These are phyloP conservation scores for Parnassius orleans DNA, from an alignment of 2,888 invertebrate species.

Conservation along the genomic window DNA sequence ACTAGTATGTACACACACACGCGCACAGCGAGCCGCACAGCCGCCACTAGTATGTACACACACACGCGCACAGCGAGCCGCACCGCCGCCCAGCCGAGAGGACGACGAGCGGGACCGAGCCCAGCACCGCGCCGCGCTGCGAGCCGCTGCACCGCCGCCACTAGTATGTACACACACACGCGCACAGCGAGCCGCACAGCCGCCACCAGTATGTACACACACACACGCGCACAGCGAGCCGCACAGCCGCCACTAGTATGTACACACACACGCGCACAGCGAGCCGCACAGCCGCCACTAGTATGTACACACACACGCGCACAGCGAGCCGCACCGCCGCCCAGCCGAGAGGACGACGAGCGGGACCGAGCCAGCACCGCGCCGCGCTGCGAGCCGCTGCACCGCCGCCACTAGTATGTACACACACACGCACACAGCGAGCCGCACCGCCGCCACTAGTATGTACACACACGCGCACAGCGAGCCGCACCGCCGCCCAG, in stretches of 20 bases:
- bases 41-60: too few relatives aligned
- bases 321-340: constrained; percentile 45
- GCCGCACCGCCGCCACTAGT: too few relatives aligned
- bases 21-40: constrained; percentile 54
- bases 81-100: constrained; percentile 45
- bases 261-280: too few relatives aligned
- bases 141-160: constrained; percentile 43
- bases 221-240: too few relatives aligned
- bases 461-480: constrained; percentile 39
- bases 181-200: too few relatives aligned
- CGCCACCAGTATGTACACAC: too few relatives aligned
- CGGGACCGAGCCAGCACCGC: constrained; percentile 39
- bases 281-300: too few relatives aligned
- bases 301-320: too few relatives aligned
- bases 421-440: too few relatives aligned
- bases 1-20: too few relatives aligned
- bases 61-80: constrained; percentile 45
- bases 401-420: too few relatives aligned
- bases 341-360: constrained; percentile 42
- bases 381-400: not conserved
- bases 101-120: constrained; percentile 46
- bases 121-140: constrained; percentile 38
- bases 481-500: constrained; percentile 52
- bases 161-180: constrained; percentile 36
- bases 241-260: too few relatives aligned